Percentiles rank a stretch among this genome's conserved stretches.
These are phyloP conservation scores for Psephotus haematonotus DNA, from an alignment of 2,113 vertebrate genomes.

Conservation along the genomic window DNA sequence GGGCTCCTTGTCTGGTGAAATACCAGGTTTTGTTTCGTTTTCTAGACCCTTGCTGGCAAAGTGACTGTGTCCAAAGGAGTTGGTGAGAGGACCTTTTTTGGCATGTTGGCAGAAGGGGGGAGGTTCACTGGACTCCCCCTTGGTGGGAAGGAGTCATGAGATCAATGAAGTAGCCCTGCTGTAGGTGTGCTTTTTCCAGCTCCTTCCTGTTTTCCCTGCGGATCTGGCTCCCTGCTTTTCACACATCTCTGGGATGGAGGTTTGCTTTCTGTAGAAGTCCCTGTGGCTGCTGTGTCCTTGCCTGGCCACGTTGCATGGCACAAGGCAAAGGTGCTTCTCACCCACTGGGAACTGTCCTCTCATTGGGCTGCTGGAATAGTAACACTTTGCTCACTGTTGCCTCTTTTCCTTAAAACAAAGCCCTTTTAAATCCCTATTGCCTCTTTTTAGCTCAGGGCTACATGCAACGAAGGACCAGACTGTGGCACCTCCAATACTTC, in stretches of 20 bases:
- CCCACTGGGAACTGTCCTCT: not conserved
- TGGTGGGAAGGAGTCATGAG: not conserved
- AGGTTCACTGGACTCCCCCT: not conserved
- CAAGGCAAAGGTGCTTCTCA: not conserved
- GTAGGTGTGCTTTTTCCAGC: not conserved
- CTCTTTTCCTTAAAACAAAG: not conserved
- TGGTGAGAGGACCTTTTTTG: conserved; percentile 19
- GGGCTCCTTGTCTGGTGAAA: not conserved
- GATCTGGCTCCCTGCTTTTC: not conserved
- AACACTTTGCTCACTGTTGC: not conserved
- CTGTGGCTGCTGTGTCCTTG: fast-evolving
- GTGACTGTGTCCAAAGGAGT: not conserved
- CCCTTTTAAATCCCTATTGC: fast-evolving
- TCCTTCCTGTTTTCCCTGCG: not conserved
- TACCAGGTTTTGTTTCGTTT: not conserved
- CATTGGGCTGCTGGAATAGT: not conserved
- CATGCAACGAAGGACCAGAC: not conserved
- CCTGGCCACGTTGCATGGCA: not conserved
- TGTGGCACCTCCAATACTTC: not conserved
- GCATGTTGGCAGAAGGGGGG: not conserved
- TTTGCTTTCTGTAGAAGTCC: not conserved
- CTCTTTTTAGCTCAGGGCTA: not conserved
- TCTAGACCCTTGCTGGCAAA: conserved; percentile 43
- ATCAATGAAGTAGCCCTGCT: not conserved
- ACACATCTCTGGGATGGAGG: fast-evolving